These are phyloP conservation scores for Drosophila tsacasi DNA, from an alignment of 1,140 invertebrate genomes.

Conservation along the genomic window DNA sequence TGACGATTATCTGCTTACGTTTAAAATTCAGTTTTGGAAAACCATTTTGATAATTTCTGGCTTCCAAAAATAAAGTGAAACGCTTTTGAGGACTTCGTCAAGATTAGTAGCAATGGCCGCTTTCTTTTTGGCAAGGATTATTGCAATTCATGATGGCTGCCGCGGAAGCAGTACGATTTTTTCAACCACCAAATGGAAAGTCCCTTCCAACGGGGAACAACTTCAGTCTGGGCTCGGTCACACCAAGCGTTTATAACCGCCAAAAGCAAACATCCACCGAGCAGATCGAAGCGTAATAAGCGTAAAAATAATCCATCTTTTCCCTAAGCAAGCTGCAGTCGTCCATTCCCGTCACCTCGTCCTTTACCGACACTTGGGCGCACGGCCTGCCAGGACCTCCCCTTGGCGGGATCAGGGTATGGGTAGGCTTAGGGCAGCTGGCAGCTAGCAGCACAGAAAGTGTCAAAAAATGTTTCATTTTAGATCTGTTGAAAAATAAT, in stretches of 20 bases:
- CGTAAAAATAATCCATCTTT: conserved; percentile 83
- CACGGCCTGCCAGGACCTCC: conserved; percentile 30
- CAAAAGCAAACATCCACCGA: conserved; percentile 84
- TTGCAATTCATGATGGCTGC: conserved; percentile 33
- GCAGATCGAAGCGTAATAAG: conserved; percentile 75
- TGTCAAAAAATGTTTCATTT: conserved; percentile 84
- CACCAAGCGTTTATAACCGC: conserved; percentile 83
- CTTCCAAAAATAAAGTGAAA: background rate
- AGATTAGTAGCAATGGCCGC: background rate
- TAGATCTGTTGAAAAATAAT: conserved; percentile 82
- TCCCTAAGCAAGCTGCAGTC: conserved; percentile 75
- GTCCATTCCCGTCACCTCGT: conserved; percentile 7
- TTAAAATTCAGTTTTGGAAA: background rate
- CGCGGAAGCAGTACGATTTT: background rate
- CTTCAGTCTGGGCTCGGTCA: conserved; percentile 54
- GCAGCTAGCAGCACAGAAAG: conserved; percentile 61
- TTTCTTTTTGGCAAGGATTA: conserved; percentile 11
- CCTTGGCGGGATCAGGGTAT: conserved; percentile 20
- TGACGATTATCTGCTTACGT: background rate
- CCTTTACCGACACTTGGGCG: conserved; percentile 17
- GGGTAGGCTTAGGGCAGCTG: conserved; percentile 2
- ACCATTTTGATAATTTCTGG: background rate
- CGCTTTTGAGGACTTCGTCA: background rate
- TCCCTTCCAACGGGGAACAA: background rate
- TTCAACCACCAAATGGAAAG: conserved; percentile 18